Percentiles rank a stretch among this genome's conserved stretches.
Evolutionary conservation across 2,888 invertebrate genomes (phyloP).

Genomic region (Drosophila quinaria): DNA sequence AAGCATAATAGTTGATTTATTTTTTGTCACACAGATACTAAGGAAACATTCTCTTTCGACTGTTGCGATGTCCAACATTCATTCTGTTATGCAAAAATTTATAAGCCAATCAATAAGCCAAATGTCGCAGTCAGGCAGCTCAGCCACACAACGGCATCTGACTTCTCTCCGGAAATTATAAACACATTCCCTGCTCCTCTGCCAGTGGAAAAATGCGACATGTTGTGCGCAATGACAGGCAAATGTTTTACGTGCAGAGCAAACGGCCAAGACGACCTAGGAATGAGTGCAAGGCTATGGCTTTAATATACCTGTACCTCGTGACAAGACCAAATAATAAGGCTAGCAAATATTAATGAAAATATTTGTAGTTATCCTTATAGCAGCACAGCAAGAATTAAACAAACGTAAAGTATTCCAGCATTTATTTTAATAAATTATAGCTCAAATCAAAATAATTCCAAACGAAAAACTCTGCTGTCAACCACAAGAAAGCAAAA

Average conservation of each 20-base stretch:
- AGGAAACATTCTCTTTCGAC: background rate
- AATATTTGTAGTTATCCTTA: background rate
- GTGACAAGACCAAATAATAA: constrained; percentile 3
- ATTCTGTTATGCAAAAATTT: constrained; percentile 21
- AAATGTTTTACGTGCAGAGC: constrained; percentile 80
- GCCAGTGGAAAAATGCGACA: constrained; percentile 42
- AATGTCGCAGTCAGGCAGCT: constrained; percentile 40
- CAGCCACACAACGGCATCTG: constrained; percentile 32
- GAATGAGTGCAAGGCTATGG: constrained; percentile 11
- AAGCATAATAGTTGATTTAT: no score
- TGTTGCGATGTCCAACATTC: constrained; percentile 8
- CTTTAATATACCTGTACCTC: constrained; percentile 32
- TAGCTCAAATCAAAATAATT: background rate
- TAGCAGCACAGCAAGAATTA: background rate
- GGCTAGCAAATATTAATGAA: constrained; percentile 3
- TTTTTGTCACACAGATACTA: background rate
- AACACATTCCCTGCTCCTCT: constrained; percentile 57
- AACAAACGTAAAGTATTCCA: background rate
- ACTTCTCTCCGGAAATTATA: constrained; percentile 62
- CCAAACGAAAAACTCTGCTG: background rate
- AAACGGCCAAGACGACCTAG: constrained; percentile 20
- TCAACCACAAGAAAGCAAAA: background rate
- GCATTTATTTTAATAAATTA: background rate
- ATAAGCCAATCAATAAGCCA: constrained; percentile 44
- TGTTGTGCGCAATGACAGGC: constrained; percentile 69